A percentile compares a stretch with the other conserved stretches of the same genome.
Conservation (phyloP, 2,888 invertebrate species). For the Chalcosyrphus nemorum region DNA sequence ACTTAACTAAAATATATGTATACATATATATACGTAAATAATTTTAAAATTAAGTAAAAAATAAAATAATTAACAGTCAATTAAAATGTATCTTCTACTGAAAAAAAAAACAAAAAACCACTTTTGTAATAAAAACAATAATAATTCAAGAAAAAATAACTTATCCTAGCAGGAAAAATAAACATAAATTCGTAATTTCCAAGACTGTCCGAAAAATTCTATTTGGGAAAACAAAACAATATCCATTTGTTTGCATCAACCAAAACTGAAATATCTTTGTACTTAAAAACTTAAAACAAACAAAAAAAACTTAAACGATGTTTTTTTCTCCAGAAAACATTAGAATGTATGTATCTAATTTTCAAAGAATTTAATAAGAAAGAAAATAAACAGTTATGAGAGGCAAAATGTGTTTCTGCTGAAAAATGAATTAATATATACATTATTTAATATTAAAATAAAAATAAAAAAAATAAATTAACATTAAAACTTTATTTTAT, state of each 20-base stretch:
- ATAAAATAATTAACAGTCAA: slow-evolving; percentile 60
- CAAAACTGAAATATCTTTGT: slow-evolving; percentile 48
- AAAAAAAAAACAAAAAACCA: slow-evolving; percentile 20
- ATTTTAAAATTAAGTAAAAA: slow-evolving; percentile 12
- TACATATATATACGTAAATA: slow-evolving; percentile 41
- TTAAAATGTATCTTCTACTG: slow-evolving; percentile 57
- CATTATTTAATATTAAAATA: slow-evolving; percentile 27
- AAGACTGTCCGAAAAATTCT: slow-evolving; percentile 57
- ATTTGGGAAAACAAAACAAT: slow-evolving; percentile 3
- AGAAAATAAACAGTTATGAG: not conserved
- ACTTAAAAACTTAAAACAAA: too few species aligned
- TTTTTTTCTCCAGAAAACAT: slow-evolving; percentile 17
- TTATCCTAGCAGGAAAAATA: slow-evolving; percentile 24
- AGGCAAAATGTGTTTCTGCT: slow-evolving; percentile 6
- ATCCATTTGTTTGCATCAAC: slow-evolving; percentile 13
- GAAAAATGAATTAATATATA: slow-evolving; percentile 23
- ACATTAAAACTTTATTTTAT: too few species aligned
- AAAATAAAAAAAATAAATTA: slow-evolving; percentile 44
- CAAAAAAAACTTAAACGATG: slow-evolving; percentile 8
- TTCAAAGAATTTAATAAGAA: slow-evolving; percentile 21
- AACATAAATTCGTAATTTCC: slow-evolving; percentile 54
- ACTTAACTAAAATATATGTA: not conserved
- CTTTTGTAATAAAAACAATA: slow-evolving; percentile 44
- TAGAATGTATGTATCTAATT: too few species aligned
- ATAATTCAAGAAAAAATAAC: slow-evolving; percentile 6